These are phyloP conservation scores for Rallus crepitans DNA, from an alignment of 2,797 vertebrate genomes.

Conservation along the genomic window DNA sequence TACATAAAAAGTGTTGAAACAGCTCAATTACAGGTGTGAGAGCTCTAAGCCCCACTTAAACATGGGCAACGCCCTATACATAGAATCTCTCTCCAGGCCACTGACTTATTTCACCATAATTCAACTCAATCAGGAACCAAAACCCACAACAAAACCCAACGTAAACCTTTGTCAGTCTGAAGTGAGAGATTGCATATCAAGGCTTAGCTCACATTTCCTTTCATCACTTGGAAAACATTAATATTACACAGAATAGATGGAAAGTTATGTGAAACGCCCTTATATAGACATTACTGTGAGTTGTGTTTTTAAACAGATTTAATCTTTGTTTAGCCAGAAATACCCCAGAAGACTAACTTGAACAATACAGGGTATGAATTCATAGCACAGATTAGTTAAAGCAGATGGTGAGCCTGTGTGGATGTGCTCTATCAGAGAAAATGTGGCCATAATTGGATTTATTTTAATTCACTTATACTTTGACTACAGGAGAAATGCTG, in stretches of 20 bases:
- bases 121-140: neutral
- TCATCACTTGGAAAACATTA: neutral
- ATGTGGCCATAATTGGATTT: slow-evolving; percentile 36
- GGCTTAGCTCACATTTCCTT: neutral
- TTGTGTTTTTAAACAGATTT: slow-evolving; percentile 21
- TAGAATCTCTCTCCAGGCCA: neutral
- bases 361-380: slow-evolving; percentile 6
- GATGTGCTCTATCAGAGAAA: slow-evolving; percentile 18
- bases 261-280: neutral
- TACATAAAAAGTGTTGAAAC: neutral
- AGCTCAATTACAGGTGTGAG: neutral
- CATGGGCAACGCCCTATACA: neutral
- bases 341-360: slow-evolving; percentile 10
- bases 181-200: neutral
- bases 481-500: neutral
- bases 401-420: slow-evolving; percentile 45
- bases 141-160: neutral
- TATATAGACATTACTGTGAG: neutral
- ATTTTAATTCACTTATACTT: slow-evolving; percentile 37
- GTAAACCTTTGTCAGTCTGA: neutral
- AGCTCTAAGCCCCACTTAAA: neutral
- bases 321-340: slow-evolving; percentile 45
- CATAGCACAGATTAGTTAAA: slow-evolving; percentile 39
- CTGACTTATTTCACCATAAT: neutral
- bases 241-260: neutral